Evolutionary conservation across 2,797 vertebrate species (phyloP), one percentile per base, ranked within the genome.

Genomic region (Tapirus indicus): DNA sequence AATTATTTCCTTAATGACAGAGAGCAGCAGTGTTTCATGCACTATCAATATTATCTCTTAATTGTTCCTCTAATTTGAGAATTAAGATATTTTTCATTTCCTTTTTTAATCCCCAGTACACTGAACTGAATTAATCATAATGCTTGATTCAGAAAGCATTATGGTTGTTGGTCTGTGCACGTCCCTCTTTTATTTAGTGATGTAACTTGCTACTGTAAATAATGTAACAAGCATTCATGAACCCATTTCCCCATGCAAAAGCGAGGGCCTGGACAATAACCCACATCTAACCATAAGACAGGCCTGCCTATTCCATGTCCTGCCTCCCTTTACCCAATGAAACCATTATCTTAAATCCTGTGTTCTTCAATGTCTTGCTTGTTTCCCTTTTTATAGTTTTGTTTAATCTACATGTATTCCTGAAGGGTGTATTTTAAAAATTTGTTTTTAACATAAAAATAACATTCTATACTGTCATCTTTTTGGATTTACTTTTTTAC

Each of bases 371-470:
- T n/a, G 56, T 90, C 49, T 56, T 66, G 44, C 77, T 35, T 80
- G 17, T 27, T 54, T 58, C 25, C 60, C 23, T 66, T 74, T 74
- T 72, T 41, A 68, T 5, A 60, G 21, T 23, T 80, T 38, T 69
- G 38, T 56, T 95, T 71, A 27, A 79, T 66, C 21, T 71, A 27
- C 32, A 47, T 11, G 10, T 56, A 72, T 74, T 74, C 38, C 80
- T 72, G n/a, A 74, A 38, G 2, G 49, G 2, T 32, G 27, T 54
- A 86, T 78, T 86, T 91, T 29, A 78, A 77, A 95, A 60, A 47
- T 69, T 68, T 83, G 58, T 58, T 88, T 87, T 60, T 78, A 71
- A 93, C 12, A 77, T 82, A 92, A 83, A 92, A 92, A 60, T 68
- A 74, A 75, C 72, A 78, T 78, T 35, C 49, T 32, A 49, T 16